phyloP scores from a whole-genome alignment of 2,113 vertebrate genomes.

The Megaptera novaeangliae region DNA sequence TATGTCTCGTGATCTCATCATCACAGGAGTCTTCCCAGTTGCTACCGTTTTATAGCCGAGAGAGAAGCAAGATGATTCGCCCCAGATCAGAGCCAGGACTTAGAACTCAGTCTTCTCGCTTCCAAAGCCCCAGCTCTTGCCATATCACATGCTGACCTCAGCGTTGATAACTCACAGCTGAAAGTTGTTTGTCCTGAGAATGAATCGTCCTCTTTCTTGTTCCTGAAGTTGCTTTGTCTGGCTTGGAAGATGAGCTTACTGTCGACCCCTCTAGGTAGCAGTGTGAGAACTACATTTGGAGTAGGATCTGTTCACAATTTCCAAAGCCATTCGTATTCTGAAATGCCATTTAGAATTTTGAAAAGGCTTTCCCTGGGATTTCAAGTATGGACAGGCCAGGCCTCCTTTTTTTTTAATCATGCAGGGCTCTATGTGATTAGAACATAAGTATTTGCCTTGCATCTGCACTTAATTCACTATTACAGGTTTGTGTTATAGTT shows the following conservation, averaged over 20 bases:
- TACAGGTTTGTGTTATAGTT: background rate
- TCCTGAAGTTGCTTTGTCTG: background rate
- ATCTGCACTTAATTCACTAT: background rate
- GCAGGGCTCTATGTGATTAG: background rate
- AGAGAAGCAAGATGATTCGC: background rate
- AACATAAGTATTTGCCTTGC: background rate
- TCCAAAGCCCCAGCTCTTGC: background rate
- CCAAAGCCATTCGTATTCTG: rapidly evolving
- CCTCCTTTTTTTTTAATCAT: background rate
- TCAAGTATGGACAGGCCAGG: background rate
- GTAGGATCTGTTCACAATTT: background rate
- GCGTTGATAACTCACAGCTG: rapidly evolving
- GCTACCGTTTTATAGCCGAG: background rate
- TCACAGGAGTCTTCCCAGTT: background rate
- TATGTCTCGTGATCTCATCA: rapidly evolving
- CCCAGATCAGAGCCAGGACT: background rate
- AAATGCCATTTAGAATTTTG: background rate
- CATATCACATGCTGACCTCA: background rate
- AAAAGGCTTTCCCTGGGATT: background rate
- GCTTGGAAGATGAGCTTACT: background rate
- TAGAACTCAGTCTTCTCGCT: background rate
- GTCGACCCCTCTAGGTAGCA: background rate
- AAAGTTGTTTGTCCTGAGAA: background rate
- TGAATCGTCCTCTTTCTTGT: background rate
- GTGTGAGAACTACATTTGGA: background rate